Base-by-base conservation (phyloP, 2,888 invertebrate genomes). In the Habrosyne pyritoides region DNA sequence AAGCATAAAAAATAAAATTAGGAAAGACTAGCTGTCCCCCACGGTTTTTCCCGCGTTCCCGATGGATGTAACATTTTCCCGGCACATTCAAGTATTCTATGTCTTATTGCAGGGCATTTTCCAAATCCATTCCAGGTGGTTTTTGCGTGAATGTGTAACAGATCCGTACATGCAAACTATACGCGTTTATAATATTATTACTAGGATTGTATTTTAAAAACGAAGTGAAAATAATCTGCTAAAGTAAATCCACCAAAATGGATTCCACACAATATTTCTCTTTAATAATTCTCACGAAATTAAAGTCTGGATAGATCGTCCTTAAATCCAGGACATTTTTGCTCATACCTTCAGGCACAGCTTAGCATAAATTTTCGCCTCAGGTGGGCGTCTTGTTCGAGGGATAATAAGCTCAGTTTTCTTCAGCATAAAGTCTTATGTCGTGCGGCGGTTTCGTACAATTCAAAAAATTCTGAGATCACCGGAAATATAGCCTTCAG, bases 401-500 rank as follows among this genome's bases (percentile, higher is more conserved):
- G 10, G 18, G 8, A 28, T 30, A 28, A 28, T 50, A 30, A 12
- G 6, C 50, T 50, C 18, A 4, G 18, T 28, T 21, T n/a, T 21
- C 8, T 28, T 10, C 3, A 4, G 10, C 59, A 53, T 64, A 64
- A 59, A 52, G 55, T 59, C 54, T 53, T 55, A 57, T 59, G 59
- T 66, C 54, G 67, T 60, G 53, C 51, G 53, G n/a, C 53, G 56
- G 61, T 55, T 56, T 42, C 18, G 2, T 42, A 42, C 18, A 18
- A 42, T 42, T 64, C 60, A 59, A 65, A 70, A 68, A 64, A 60
- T 36, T 56, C 62, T 67, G 59, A 59, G 66, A 74, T 62, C 57
- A 62, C 63, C 62, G 67, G 66, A 66, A 64, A 55, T 57, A 46
- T 52, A 52, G 64, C 58, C 59, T 65, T 66, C 65, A 70, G 66